A percentile compares a stretch with the other conserved stretches of the same genome.
Conservation (phyloP, 2,888 invertebrate genomes). For the Drosophila imparisetae region DNA sequence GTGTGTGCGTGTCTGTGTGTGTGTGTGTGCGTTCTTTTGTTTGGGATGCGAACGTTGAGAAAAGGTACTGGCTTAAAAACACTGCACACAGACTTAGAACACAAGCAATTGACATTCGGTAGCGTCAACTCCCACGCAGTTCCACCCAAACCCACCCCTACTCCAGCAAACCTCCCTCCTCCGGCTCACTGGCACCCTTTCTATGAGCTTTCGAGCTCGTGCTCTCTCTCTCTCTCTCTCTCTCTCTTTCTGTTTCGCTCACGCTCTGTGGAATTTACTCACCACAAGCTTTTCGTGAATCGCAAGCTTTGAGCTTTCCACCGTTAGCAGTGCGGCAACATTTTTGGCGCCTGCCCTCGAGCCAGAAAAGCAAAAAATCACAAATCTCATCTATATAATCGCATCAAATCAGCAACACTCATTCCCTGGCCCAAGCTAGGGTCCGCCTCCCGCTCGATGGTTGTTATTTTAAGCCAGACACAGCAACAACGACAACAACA, state of each 20-base stretch:
- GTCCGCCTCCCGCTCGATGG: slow-evolving; percentile 3
- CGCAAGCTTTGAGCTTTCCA: slow-evolving; percentile 49
- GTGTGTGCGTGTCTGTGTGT: slow-evolving; percentile 3
- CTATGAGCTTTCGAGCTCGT: slow-evolving; percentile 33
- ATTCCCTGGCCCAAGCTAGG: slow-evolving; percentile 8
- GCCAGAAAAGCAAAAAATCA: slow-evolving; percentile 29
- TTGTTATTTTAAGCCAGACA: slow-evolving; percentile 32
- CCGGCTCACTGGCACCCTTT: slow-evolving; percentile 11
- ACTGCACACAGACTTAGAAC: slow-evolving; percentile 60
- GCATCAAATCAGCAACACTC: slow-evolving; percentile 65
- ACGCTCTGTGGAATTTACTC: slow-evolving; percentile 36
- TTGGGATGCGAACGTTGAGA: slow-evolving; percentile 53
- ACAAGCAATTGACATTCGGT: slow-evolving; percentile 74
- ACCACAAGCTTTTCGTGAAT: slow-evolving; percentile 64
- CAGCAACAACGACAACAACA: slow-evolving; percentile 22
- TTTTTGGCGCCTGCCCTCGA: slow-evolving; percentile 68
- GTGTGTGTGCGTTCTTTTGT: slow-evolving; percentile 42
- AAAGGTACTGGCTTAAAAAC: slow-evolving; percentile 69
- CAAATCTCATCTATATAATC: slow-evolving; percentile 73
- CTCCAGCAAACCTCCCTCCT: not conserved
- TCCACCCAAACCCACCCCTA: not conserved
- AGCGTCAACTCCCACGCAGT: slow-evolving; percentile 63
- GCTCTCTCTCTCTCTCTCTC: not conserved
- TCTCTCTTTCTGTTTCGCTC: not conserved
- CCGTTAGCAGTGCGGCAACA: slow-evolving; percentile 35